A percentile compares a stretch with the other conserved stretches of the same genome.
phyloP scores from a whole-genome alignment of 2,888 invertebrate genomes.

The Melipona bicolor region DNA sequence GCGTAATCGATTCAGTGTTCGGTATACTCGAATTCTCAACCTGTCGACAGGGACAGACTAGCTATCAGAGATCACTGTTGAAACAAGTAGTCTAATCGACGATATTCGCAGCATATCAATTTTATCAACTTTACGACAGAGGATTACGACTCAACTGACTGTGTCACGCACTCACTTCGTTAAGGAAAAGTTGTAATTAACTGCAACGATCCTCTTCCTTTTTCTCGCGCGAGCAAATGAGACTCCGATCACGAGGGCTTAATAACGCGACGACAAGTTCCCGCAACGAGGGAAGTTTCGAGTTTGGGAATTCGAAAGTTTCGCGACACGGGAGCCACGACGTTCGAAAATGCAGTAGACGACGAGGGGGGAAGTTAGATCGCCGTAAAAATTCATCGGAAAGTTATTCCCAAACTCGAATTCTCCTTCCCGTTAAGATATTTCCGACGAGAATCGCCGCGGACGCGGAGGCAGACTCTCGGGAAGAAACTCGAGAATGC shows the following conservation, averaged over 20 bases:
- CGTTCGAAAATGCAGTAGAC: not conserved
- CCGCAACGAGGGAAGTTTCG: not conserved
- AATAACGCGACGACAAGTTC: not conserved
- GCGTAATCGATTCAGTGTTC: not conserved
- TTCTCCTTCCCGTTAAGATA: not conserved
- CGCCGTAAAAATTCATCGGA: not conserved
- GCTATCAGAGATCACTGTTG: not conserved
- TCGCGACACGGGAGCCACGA: not conserved
- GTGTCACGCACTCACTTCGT: too few relatives aligned
- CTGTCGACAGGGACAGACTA: not conserved
- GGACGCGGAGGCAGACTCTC: not conserved
- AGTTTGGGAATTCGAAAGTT: not conserved
- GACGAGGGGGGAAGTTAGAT: not conserved
- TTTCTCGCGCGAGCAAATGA: not conserved
- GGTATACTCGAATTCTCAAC: not conserved
- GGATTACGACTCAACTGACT: too few relatives aligned
- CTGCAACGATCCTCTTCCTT: too few relatives aligned
- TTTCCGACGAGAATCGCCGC: not conserved
- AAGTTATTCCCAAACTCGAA: not conserved
- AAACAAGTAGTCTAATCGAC: not conserved
- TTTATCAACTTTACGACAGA: too few relatives aligned
- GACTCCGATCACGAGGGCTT: not conserved
- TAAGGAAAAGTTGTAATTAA: too few relatives aligned
- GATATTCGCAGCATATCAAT: too few relatives aligned
- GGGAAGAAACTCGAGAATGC: not conserved